Conservation (phyloP, 2,113 vertebrate species). For the Benthochromis sp. region DNA sequence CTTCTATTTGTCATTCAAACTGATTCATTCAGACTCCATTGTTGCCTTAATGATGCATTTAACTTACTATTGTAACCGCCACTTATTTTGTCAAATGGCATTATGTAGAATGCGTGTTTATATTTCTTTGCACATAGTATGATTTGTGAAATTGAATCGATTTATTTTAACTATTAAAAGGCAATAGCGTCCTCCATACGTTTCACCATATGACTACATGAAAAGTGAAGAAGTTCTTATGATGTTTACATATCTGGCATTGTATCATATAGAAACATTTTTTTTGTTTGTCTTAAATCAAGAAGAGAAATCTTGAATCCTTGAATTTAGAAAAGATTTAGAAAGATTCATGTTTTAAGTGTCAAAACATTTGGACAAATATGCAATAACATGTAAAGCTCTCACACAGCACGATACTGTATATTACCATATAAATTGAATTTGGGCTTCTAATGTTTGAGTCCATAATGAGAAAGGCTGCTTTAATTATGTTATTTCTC, state of each 20-base stretch:
- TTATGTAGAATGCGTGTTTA: background rate
- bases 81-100: conserved; percentile 4
- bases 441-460: conserved; percentile 52
- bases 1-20: conserved; percentile 38
- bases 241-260: background rate
- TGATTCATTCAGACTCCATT: conserved; percentile 22
- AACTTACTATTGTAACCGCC: conserved; percentile 20
- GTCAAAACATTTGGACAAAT: conserved; percentile 12
- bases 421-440: conserved; percentile 69
- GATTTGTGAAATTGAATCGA: background rate
- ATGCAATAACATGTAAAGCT: conserved; percentile 8
- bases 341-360: background rate
- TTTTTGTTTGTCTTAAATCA: background rate
- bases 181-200: background rate
- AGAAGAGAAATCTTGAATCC: background rate
- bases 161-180: background rate
- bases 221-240: background rate
- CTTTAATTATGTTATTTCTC: conserved; percentile 66
- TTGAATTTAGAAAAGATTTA: background rate
- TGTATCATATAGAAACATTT: background rate
- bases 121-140: background rate
- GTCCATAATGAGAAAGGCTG: conserved; percentile 47
- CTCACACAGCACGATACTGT: conserved; percentile 7
- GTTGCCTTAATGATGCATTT: conserved; percentile 50
- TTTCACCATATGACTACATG: background rate